These are phyloP conservation scores for Pyrrhosoma nymphula DNA, from an alignment of 2,888 invertebrate genomes.

Conservation along the genomic window DNA sequence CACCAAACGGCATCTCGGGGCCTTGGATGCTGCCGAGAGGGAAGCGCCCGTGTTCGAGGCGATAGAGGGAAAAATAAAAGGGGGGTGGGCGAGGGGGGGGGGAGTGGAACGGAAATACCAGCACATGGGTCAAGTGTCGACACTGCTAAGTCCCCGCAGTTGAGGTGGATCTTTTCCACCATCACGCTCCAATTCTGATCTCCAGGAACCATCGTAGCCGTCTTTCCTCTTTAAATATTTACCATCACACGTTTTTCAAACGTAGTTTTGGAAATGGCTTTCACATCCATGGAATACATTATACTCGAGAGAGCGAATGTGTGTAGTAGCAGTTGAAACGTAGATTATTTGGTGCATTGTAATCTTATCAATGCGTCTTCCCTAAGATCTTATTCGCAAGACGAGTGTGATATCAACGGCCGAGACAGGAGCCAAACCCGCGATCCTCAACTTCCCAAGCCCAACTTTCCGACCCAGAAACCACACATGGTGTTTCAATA, in stretches of 20 bases:
- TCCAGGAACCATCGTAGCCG: neutral
- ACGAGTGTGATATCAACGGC: no score
- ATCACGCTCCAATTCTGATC: neutral
- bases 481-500: no score
- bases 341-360: no score
- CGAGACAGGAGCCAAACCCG: no score
- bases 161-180: neutral
- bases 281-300: neutral
- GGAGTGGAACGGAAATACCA: neutral
- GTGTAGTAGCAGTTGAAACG: no score
- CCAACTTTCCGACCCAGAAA: no score
- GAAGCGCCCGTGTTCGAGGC: neutral
- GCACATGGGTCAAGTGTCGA: neutral
- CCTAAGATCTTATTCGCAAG: no score
- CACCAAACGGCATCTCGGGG: neutral
- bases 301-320: no score
- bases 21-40: neutral
- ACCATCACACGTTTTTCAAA: neutral
- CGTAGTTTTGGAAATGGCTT: neutral
- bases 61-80: neutral
- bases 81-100: neutral
- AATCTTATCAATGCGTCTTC: no score
- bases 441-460: no score
- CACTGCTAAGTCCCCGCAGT: neutral
- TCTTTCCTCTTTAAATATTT: neutral